Evolutionary conservation across 2,113 vertebrate species (phyloP).

Genomic region (Antigone vipio): DNA sequence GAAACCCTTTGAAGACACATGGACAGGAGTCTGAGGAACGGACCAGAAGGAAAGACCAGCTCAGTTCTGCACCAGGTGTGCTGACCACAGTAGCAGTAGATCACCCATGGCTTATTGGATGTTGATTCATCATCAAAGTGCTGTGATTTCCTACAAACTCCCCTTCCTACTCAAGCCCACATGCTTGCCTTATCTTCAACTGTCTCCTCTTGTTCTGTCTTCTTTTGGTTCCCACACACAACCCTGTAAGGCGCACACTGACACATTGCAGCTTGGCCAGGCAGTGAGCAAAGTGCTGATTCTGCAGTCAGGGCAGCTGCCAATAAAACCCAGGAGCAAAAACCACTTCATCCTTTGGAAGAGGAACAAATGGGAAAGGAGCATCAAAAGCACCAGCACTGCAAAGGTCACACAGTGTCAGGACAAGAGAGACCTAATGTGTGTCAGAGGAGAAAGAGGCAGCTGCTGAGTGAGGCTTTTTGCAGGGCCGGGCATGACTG

Average conservation of each 20-base stretch:
- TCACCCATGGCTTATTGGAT: background rate
- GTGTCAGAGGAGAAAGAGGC: background rate
- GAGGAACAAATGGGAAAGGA: background rate
- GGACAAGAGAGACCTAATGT: background rate
- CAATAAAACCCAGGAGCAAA: background rate
- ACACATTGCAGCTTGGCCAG: background rate
- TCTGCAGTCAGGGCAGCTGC: background rate
- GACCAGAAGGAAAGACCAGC: background rate
- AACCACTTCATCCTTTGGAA: background rate
- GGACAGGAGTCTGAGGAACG: background rate
- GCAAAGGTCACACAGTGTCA: background rate
- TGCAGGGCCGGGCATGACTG: background rate
- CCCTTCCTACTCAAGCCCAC: background rate
- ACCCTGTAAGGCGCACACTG: accelerated
- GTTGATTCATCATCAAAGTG: background rate
- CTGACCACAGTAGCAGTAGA: background rate
- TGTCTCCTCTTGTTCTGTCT: background rate
- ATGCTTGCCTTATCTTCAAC: background rate
- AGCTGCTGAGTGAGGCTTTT: background rate
- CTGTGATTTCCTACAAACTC: background rate
- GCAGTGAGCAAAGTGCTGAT: background rate
- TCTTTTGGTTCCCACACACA: background rate
- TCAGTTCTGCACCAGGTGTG: background rate
- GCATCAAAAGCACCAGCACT: background rate
- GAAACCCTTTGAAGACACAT: background rate